A percentile compares a stretch with the other conserved stretches of the same genome.
phyloP scores from a whole-genome alignment of 2,113 vertebrate genomes.

The Microcebus griseorufus region DNA sequence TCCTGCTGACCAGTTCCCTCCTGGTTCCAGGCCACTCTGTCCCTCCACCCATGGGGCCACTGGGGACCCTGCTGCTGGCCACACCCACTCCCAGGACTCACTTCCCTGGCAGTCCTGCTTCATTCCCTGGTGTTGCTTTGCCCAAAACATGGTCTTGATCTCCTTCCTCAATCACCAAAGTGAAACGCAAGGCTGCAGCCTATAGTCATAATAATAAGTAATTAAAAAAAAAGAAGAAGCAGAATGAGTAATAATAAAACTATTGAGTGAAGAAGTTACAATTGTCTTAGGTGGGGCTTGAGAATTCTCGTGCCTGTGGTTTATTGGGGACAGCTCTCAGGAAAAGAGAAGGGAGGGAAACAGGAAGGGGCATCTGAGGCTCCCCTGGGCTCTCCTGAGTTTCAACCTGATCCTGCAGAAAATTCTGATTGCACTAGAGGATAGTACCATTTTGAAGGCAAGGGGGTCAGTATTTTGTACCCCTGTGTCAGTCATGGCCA shows the following conservation, averaged over 20 bases:
- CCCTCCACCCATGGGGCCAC: background rate
- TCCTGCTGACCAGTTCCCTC: background rate
- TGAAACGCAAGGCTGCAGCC: background rate
- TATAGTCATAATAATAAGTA: background rate
- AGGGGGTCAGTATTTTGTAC: background rate
- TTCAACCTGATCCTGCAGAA: background rate
- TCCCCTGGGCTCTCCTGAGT: background rate
- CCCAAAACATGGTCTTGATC: background rate
- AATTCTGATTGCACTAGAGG: background rate
- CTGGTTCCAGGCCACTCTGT: background rate
- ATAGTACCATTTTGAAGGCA: background rate
- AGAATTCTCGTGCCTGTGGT: background rate
- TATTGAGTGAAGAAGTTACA: background rate
- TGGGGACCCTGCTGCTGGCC: background rate
- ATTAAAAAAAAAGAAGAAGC: background rate
- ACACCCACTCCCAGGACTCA: background rate
- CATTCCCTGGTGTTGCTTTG: background rate
- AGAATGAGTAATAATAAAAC: background rate
- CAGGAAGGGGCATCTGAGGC: background rate
- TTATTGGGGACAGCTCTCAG: background rate
- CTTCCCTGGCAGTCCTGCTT: background rate
- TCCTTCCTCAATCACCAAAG: background rate
- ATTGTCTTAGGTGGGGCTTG: background rate
- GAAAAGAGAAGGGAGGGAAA: background rate
- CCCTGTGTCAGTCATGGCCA: background rate